Percentiles rank a stretch among this genome's conserved stretches.
Conservation (phyloP, 1,140 invertebrate genomes). For the Anoplophora glabripennis region DNA sequence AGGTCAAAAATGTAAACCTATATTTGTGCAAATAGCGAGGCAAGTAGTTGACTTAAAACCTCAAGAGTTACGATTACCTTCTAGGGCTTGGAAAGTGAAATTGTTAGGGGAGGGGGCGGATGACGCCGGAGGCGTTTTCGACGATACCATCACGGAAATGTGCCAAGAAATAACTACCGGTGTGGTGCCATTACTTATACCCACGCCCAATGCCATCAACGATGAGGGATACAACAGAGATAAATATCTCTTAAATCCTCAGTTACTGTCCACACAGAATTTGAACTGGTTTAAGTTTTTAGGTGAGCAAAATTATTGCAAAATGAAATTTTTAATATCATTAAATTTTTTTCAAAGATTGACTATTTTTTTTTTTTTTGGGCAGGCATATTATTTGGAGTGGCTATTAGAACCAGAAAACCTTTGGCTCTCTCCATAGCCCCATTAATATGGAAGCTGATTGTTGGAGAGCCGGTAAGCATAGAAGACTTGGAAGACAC, state of each 20-base stretch:
- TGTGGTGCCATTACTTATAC: constrained; percentile 54
- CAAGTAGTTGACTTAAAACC: constrained; percentile 63
- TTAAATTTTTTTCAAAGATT: too few relatives aligned
- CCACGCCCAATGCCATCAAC: constrained; percentile 58
- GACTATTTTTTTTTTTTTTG: background rate
- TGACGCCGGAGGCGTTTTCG: constrained; percentile 69
- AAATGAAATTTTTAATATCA: too few relatives aligned
- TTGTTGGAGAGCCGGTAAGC: constrained; percentile 59
- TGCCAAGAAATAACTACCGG: constrained; percentile 58
- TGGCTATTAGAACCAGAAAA: constrained; percentile 60
- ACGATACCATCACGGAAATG: constrained; percentile 72
- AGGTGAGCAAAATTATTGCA: constrained; percentile 54
- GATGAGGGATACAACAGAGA: constrained; percentile 64
- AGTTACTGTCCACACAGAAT: constrained; percentile 55
- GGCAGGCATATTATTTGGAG: constrained; percentile 58
- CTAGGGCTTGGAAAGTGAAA: constrained; percentile 67
- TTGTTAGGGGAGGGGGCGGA: constrained; percentile 66
- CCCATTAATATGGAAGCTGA: constrained; percentile 64
- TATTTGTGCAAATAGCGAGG: constrained; percentile 63
- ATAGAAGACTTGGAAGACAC: constrained; percentile 66
- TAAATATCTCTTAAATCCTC: constrained; percentile 62
- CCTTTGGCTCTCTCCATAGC: constrained; percentile 63
- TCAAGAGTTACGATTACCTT: constrained; percentile 59
- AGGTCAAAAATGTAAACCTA: constrained; percentile 55
- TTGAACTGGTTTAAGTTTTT: constrained; percentile 60